These are phyloP conservation scores for Diplodus puntazzo DNA, from an alignment of 2,797 vertebrate genomes.

Conservation along the genomic window DNA sequence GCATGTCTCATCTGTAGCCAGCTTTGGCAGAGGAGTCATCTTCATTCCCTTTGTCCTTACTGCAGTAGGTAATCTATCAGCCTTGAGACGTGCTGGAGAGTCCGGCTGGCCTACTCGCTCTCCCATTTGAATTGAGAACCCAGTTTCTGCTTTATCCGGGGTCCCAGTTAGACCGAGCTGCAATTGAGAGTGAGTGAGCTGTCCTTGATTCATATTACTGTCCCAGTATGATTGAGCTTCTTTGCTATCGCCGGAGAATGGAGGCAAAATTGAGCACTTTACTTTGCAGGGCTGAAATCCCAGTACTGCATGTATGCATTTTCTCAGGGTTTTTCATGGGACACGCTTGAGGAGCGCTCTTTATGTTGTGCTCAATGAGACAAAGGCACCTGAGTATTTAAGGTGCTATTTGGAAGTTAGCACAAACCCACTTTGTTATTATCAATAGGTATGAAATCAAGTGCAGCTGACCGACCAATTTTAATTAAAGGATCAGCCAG, in stretches of 20 bases:
- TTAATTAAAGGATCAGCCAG: slow-evolving; percentile 14
- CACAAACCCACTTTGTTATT: slow-evolving; percentile 28
- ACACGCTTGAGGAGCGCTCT: slow-evolving; percentile 67
- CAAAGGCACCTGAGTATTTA: slow-evolving; percentile 41
- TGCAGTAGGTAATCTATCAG: slow-evolving; percentile 88
- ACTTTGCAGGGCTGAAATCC: slow-evolving; percentile 83
- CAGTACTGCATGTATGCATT: slow-evolving; percentile 80
- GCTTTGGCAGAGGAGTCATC: slow-evolving; percentile 89
- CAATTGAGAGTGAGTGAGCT: slow-evolving; percentile 89
- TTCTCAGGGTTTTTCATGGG: slow-evolving; percentile 73
- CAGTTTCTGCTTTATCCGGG: slow-evolving; percentile 79
- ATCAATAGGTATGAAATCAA: slow-evolving; percentile 28
- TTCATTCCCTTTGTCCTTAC: slow-evolving; percentile 91
- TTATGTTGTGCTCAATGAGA: slow-evolving; percentile 68
- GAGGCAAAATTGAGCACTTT: slow-evolving; percentile 87
- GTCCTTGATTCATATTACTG: slow-evolving; percentile 88
- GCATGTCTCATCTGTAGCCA: slow-evolving; percentile 88
- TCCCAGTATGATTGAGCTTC: slow-evolving; percentile 87
- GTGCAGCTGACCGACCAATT: slow-evolving; percentile 15
- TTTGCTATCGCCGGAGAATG: slow-evolving; percentile 83
- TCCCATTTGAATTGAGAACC: slow-evolving; percentile 89
- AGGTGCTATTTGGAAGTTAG: slow-evolving; percentile 51
- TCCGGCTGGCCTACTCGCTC: slow-evolving; percentile 84
- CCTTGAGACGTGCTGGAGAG: slow-evolving; percentile 83
- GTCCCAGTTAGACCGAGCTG: slow-evolving; percentile 84